Base-by-base conservation (phyloP, 2,797 vertebrate genomes). In the Luscinia megarhynchos region DNA sequence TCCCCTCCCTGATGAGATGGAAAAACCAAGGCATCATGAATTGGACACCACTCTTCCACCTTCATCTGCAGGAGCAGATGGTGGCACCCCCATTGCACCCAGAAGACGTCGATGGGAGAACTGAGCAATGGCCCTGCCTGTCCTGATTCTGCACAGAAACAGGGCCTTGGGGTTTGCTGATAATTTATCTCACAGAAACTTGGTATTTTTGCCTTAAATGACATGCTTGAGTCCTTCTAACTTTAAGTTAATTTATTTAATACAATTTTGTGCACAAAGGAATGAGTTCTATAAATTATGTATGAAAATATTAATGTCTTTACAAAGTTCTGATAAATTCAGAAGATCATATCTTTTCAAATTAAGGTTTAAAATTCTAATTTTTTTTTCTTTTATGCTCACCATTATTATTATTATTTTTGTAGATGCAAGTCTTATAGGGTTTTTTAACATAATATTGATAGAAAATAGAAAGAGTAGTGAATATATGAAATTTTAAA, bases 201-300 rank as follows among this genome's bases (percentile, higher is more conserved):
- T 98, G 95, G 95, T 97, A 96, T 97, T 97, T 98, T 98, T 98
- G 99, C 98, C 98, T 99, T 99, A 99, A 99, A 98, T 96, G 90
- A 98, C 95, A 98, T 98, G 98, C 98, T 99, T 98, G 98, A 98
- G 97, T 98, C 98, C 98, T 98, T 97, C 97, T 98, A 98, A 98
- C 97, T 98, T 97, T 98, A 97, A 98, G 97, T 98, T 99, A 98
- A 99, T 99, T 99, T 99, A 99, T 99, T 99, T 98, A 98, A 98
- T 97, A 97, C 95, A 98, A 98, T 98, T 98, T 98, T 98, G 97
- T 98, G 98, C 98, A 98, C 98, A 99, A 98, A 98, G 87, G 61
- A 98, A 97, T 96, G 97, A 97, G 84, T 97, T 98, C 97, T 97
- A 98, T 97, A 97, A 98, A 98, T 98, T 97, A 98, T 98, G 97